Evolutionary conservation across 1,140 invertebrate species (phyloP), one percentile per base, ranked within the genome.

Genomic region (Cylas formicarius): DNA sequence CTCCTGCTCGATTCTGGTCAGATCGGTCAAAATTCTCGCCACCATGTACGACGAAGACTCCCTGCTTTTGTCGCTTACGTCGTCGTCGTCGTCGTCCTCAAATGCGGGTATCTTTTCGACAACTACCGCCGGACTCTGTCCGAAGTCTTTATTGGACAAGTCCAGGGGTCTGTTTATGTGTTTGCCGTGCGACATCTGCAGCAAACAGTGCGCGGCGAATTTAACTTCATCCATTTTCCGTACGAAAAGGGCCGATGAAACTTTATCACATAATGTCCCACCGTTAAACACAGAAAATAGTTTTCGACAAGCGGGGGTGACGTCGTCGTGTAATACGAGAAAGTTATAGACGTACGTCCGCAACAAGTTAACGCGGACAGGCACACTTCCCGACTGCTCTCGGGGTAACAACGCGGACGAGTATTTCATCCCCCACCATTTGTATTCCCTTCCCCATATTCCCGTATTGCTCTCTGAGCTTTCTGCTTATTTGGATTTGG

Each of bases 11-110:
- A 73, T 70, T 39, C 68, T 62, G 13, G 68, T 73, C 22, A 78
- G 59, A 60, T 78, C 76, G 9, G 76, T 73, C 19, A 80, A 61
- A 43, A 80, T 78, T 24, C 75, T 57, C 10, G 74, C 74, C 11
- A 79, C 73, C 68, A 74, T 74, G 58, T 72, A 77, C 36, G 70
- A 67, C 18, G 72, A 70, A 18, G 57, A 57, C 33, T 33, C 36
- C 14, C 8, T 13, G 19, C 34, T 21, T 16, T 31, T 20, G 8
- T 13, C 24, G 16, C 34, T n/a, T 7, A 13, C 11, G 6, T 31
- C 29, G 19, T 42, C 29, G 32, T 24, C 16, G 27, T 63, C 60
- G 28, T 52, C 13, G 44, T 41, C n/a, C 53, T 27, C n/a, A 53
- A 37, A 10, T 53, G 32, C n/a, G 52, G 44, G 2, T 27, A 22